phyloP scores from a whole-genome alignment of 2,113 vertebrate species.

The Heterotis niloticus region DNA sequence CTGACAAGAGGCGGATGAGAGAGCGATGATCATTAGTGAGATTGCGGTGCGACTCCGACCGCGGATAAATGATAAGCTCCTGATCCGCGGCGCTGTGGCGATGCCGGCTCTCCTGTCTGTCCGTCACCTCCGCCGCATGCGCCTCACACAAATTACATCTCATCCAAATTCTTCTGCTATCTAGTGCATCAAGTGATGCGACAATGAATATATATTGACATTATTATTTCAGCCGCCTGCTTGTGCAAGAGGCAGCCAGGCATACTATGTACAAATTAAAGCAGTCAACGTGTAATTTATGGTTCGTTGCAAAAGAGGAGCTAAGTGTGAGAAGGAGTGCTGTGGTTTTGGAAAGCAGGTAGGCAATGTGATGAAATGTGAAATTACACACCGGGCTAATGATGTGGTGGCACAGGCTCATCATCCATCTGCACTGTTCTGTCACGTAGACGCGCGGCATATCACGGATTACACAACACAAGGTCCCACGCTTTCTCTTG shows the following conservation, averaged over 20 bases:
- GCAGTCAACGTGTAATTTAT: slow-evolving; percentile 73
- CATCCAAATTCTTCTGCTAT: slow-evolving; percentile 54
- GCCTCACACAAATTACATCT: slow-evolving; percentile 52
- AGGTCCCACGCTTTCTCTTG: slow-evolving; percentile 9
- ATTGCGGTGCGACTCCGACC: slow-evolving; percentile 63
- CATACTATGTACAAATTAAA: slow-evolving; percentile 72
- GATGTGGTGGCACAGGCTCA: slow-evolving; percentile 44
- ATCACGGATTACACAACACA: slow-evolving; percentile 46
- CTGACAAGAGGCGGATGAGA: slow-evolving; percentile 57
- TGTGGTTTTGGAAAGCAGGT: slow-evolving; percentile 41
- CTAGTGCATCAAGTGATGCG: slow-evolving; percentile 68
- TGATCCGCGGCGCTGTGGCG: slow-evolving; percentile 49
- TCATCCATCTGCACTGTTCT: slow-evolving; percentile 37
- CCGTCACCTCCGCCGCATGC: slow-evolving; percentile 41
- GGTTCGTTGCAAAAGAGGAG: slow-evolving; percentile 56
- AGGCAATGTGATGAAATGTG: slow-evolving; percentile 49
- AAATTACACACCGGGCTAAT: slow-evolving; percentile 47
- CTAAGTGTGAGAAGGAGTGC: slow-evolving; percentile 39
- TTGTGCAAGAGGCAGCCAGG: slow-evolving; percentile 66
- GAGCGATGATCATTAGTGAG: slow-evolving; percentile 65
- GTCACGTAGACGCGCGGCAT: slow-evolving; percentile 45
- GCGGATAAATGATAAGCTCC: slow-evolving; percentile 67
- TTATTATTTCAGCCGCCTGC: slow-evolving; percentile 73
- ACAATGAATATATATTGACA: slow-evolving; percentile 80
- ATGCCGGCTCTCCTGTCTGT: slow-evolving; percentile 41